Base-by-base conservation (phyloP, 2,797 vertebrate species). In the Liparis tanakae region DNA sequence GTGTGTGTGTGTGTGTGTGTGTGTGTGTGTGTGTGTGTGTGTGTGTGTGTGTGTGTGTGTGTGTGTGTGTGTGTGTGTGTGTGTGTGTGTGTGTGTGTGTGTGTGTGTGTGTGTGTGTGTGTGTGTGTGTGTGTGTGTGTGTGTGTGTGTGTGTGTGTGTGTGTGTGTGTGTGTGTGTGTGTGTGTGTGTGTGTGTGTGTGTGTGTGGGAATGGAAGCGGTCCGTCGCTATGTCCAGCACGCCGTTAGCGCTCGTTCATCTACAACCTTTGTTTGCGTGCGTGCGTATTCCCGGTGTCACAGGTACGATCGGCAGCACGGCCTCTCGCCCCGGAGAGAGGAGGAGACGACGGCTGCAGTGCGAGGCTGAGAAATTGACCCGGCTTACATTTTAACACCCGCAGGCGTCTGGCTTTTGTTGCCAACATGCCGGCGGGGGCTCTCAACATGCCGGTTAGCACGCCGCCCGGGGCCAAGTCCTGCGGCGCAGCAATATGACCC, bases 351-450 rank as follows among this genome's bases (percentile, higher is more conserved):
- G 15, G 15, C 70, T 72, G 41, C 59, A 85, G 78, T 79, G 68
- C 70, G 50, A 37, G 36, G 56, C 78, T 86, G 76, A 84, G 84
- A 79, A 80, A 79, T 53, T 87, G 84, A 87, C 87, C 85, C 53
- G 53, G 85, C 86, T 89, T 87, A 80, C 86, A 84, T 89, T 87
- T 79, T 76, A 80, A 85, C 81, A 90, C 82, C 84, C 82, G 64
- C 59, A 44, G 71, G 81, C 79, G 65, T 76, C 55, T 80, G 74
- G 78, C 78, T 87, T 82, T 78, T 83, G 74, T 88, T 76, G 81
- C 80, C 83, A 78, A 41, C 39, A 50, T 78, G 78, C 81, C 76
- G 22, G 36, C 67, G 62, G 72, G 72, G 57, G 70, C 71, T 78
- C 76, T 81, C 62, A 65, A 56, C 84, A 81, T 85, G 90, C 79